phyloP scores from a whole-genome alignment of 2,888 invertebrate genomes.

The Macropis europaea region DNA sequence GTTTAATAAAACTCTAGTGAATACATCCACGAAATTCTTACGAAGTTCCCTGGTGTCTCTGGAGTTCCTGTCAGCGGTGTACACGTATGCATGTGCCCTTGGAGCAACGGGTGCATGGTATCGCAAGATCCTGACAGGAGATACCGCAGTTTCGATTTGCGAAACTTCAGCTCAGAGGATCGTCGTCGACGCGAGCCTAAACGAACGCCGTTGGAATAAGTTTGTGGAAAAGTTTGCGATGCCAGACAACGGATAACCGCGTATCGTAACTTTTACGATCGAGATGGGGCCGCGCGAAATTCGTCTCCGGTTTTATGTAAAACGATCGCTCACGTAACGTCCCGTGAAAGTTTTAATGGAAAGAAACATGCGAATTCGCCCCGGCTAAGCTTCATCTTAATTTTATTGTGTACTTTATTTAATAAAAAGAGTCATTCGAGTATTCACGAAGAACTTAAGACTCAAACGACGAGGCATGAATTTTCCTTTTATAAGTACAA shows the following conservation, averaged over 20 bases:
- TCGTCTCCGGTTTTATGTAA: not conserved
- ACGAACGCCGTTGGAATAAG: conserved; percentile 23
- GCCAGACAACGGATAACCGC: conserved; percentile 4
- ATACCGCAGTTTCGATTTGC: conserved; percentile 17
- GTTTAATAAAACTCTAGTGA: too few relatives aligned
- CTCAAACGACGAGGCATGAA: too few relatives aligned
- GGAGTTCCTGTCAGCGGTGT: too few relatives aligned
- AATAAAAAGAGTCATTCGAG: too few relatives aligned
- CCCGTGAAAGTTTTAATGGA: conserved; percentile 7
- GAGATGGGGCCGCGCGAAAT: conserved; percentile 16
- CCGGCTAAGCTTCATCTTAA: too few relatives aligned
- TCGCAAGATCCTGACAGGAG: not conserved
- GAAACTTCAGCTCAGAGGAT: conserved; percentile 16
- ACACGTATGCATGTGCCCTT: not conserved
- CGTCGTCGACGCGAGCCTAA: conserved; percentile 6
- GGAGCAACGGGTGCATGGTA: too few relatives aligned
- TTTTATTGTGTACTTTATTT: too few relatives aligned
- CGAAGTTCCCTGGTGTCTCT: too few relatives aligned
- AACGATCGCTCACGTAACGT: not conserved
- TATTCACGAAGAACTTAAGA: too few relatives aligned
- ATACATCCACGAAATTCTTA: too few relatives aligned
- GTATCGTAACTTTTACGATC: conserved; percentile 28
- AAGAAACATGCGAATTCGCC: not conserved
- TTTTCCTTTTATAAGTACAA: too few relatives aligned
- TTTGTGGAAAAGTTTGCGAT: conserved; percentile 31